phyloP scores from a whole-genome alignment of 2,888 invertebrate species.

The Eilema caniola region DNA sequence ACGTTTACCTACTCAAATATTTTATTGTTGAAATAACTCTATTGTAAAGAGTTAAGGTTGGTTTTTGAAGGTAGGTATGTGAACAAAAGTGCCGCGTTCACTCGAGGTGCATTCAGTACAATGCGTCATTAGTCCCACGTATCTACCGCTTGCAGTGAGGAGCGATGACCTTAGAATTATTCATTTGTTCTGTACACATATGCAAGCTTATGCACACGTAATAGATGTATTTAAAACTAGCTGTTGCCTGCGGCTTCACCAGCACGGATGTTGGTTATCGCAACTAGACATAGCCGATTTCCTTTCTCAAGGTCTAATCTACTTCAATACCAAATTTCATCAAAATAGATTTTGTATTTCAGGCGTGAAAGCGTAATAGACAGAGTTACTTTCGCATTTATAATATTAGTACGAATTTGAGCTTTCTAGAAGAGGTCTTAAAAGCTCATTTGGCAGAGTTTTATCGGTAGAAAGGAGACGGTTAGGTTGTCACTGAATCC shows the following conservation, averaged over 20 bases:
- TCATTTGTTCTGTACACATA: not conserved
- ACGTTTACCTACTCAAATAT: not conserved
- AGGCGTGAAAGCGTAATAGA: no score
- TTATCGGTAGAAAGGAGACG: no score
- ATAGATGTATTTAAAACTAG: not conserved
- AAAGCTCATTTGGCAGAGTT: no score
- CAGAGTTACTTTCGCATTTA: no score
- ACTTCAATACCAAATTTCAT: no score
- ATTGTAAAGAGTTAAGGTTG: not conserved
- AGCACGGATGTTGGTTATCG: no score
- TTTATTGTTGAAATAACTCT: not conserved
- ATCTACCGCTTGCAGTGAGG: constrained; percentile 28
- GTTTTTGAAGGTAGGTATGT: not conserved
- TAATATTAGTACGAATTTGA: no score
- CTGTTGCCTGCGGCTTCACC: no score
- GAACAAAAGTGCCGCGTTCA: constrained; percentile 16
- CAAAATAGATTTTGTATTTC: no score
- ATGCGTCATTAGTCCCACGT: constrained; percentile 54
- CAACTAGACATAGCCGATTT: no score
- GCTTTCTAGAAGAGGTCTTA: not conserved
- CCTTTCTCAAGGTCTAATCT: no score
- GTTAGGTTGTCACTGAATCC: no score
- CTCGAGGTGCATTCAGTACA: constrained; percentile 51
- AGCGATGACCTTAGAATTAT: constrained; percentile 34
- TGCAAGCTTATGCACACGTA: not conserved